Evolutionary conservation across 2,888 invertebrate species (phyloP).

Genomic region (Idaea dimidiata): DNA sequence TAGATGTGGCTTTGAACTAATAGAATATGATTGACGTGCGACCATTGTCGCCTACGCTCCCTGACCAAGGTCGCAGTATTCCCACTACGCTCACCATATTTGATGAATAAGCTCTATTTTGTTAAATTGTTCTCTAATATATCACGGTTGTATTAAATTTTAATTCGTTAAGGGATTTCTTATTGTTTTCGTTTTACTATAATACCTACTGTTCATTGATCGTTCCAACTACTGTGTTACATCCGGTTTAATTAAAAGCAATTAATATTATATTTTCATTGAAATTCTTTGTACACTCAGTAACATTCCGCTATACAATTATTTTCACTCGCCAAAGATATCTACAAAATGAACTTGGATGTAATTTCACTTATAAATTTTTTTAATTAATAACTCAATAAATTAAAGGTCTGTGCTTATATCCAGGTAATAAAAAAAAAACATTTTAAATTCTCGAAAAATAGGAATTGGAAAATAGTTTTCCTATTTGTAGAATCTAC

Average conservation of each 20-base stretch:
- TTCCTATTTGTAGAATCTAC: not conserved
- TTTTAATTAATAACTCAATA: too few relatives aligned
- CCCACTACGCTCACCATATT: conserved; percentile 38
- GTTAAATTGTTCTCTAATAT: conserved; percentile 10
- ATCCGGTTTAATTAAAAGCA: too few relatives aligned
- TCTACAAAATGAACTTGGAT: too few relatives aligned
- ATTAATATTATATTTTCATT: too few relatives aligned
- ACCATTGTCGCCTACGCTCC: conserved; percentile 49
- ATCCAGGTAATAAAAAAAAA: not conserved
- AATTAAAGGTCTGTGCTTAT: too few relatives aligned
- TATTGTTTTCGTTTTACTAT: conserved; percentile 5
- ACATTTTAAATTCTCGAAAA: not conserved
- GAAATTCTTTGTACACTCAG: too few relatives aligned
- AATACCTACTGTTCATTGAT: too few relatives aligned
- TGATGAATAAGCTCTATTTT: conserved; percentile 24
- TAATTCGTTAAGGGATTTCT: conserved; percentile 1
- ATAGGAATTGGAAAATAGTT: not conserved
- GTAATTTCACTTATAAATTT: too few relatives aligned
- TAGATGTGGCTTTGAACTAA: conserved; percentile 75
- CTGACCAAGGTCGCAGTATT: conserved; percentile 54
- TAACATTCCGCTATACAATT: too few relatives aligned
- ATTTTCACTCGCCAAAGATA: too few relatives aligned
- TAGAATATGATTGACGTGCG: conserved; percentile 72
- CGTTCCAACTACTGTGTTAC: too few relatives aligned
- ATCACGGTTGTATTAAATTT: conserved; percentile 6